Evolutionary conservation across 2,113 vertebrate species (phyloP), one percentile per base, ranked within the genome.

Genomic region (Tretioscincus oriximinensis): DNA sequence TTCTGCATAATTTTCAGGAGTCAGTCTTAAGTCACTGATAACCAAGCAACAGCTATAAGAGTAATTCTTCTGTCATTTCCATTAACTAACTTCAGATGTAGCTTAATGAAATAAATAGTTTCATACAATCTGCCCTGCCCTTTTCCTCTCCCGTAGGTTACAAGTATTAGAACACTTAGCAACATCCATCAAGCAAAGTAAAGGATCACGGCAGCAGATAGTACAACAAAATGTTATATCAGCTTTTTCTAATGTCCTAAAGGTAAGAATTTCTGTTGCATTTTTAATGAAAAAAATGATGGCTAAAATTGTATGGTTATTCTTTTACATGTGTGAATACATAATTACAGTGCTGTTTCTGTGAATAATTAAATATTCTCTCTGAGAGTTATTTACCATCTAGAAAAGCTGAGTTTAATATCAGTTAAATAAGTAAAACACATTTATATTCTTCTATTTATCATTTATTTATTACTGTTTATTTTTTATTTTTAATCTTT

Each of bases 111-210:
- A 74, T 6, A 74, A 47, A 60, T 28, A 61, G 18, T 18, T 31
- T 66, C 49, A 73, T 80, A 14, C 14, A 2, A 31, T 76, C 47
- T 63, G n/a, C 4, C 63, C 58, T 75, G 81, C 76, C 78, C 29
- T 7, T 73, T 90, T 24, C 91, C 51, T 81, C 18, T 49, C 5
- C 79, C 90, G 90, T 93, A 98, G 98, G 86, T 86, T 95, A 49
- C 96, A 96, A 84, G 92, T 95, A 0, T 81, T 99, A 91, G 96
- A 98, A 86, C 97, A 98, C 83, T 94, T 99, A 88, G 90, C 95
- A 78, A 95, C 96, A 76, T 92, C 93, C 1, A 88, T 98, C 91
- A 97, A 96, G 76, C 96, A 97, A 85, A 89, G 97, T 78, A 99
- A 97, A 90, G 97, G 97, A 85, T 95, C 94, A 65, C 94, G 96